Conservation (phyloP, 1,140 invertebrate genomes). For the Planococcus citri region DNA sequence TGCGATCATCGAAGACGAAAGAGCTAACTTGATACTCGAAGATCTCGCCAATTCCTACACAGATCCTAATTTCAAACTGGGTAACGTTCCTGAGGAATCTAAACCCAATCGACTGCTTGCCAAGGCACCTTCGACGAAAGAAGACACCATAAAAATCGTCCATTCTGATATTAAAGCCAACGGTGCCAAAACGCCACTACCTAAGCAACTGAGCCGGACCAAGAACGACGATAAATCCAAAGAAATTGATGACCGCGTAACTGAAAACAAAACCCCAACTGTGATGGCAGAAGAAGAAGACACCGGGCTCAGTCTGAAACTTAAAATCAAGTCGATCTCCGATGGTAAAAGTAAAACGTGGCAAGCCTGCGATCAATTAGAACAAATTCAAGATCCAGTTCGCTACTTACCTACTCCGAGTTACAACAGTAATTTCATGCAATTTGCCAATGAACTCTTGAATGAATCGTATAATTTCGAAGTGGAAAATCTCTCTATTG, state of each 20-base stretch:
- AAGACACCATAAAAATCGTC: neutral
- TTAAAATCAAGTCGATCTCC: neutral
- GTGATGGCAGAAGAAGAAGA: neutral
- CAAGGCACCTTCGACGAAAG: too few relatives aligned
- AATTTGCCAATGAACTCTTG: neutral
- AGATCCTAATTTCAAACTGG: neutral
- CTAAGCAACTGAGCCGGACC: neutral
- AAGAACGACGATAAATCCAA: too few relatives aligned
- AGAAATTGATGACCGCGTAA: too few relatives aligned
- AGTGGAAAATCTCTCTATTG: neutral
- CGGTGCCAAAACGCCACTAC: neutral
- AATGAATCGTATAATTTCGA: neutral
- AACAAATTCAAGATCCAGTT: neutral
- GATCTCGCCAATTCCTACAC: neutral
- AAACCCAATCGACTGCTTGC: neutral
- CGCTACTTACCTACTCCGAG: neutral
- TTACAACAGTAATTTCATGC: neutral
- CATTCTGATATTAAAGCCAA: neutral
- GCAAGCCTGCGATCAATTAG: neutral
- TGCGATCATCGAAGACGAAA: neutral
- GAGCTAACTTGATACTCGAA: neutral
- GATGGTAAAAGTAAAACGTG: neutral
- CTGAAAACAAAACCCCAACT: neutral
- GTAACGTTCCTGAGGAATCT: neutral
- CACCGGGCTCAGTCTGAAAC: neutral